phyloP scores from a whole-genome alignment of 2,113 vertebrate species.

The Colossoma macropomum region DNA sequence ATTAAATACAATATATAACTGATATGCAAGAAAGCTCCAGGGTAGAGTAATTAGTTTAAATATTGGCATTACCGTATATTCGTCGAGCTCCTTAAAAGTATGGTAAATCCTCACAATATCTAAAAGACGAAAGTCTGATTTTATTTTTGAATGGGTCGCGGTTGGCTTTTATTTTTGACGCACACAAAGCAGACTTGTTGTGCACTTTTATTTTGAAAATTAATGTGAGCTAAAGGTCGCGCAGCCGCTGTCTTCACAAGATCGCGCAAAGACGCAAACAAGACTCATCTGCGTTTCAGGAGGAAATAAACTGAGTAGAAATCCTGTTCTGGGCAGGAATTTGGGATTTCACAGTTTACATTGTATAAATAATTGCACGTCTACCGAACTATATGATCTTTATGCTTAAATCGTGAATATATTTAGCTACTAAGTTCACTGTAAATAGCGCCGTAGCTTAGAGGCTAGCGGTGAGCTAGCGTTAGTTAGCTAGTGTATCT shows the following conservation, averaged over 20 bases:
- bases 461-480: not conserved
- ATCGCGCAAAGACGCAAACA: constrained; percentile 1
- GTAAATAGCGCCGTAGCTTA: not conserved
- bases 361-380: not conserved
- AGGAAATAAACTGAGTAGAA: not conserved
- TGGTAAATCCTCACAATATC: no score
- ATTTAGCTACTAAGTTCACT: no score
- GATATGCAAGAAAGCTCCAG: no score
- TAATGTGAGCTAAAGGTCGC: not conserved
- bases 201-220: constrained; percentile 31
- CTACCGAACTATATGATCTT: not conserved
- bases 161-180: no score
- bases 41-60: not conserved
- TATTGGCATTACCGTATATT: not conserved
- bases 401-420: not conserved
- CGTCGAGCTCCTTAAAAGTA: not conserved
- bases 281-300: not conserved
- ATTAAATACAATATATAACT: no score
- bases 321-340: not conserved
- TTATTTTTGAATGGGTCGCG: not conserved
- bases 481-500: not conserved
- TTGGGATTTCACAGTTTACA: not conserved
- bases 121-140: no score
- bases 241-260: not conserved
- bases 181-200: not conserved